These are phyloP conservation scores for Campaea margaritaria DNA, from an alignment of 2,888 invertebrate genomes.

Conservation along the genomic window DNA sequence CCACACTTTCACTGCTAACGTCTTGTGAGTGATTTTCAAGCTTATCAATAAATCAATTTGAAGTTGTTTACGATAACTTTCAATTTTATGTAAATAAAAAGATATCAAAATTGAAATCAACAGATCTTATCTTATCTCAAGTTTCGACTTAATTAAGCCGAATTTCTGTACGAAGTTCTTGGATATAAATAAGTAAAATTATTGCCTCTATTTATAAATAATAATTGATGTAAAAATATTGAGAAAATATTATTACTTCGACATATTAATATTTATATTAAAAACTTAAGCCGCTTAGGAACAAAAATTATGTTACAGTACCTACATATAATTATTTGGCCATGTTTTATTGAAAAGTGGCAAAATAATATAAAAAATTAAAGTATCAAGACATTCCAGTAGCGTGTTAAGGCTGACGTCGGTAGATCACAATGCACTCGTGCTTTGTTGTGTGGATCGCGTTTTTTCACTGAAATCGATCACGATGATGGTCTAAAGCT, in stretches of 20 bases:
- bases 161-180: constrained; percentile 18
- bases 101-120: constrained; percentile 25
- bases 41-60: constrained; percentile 21
- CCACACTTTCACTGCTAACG: constrained; percentile 21
- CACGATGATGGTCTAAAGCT: constrained; percentile 48
- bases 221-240: constrained; percentile 2
- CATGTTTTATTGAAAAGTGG: not conserved
- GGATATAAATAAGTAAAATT: constrained; percentile 10
- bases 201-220: constrained; percentile 6
- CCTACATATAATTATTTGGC: not conserved
- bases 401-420: constrained; percentile 59
- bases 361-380: not conserved
- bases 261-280: too few relatives aligned
- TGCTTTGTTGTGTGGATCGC: constrained; percentile 79
- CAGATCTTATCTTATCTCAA: constrained; percentile 20
- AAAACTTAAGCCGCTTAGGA: too few relatives aligned
- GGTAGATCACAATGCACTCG: constrained; percentile 73
- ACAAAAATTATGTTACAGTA: constrained; percentile 1
- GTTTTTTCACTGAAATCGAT: constrained; percentile 82
- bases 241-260: too few relatives aligned
- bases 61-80: constrained; percentile 22
- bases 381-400: constrained; percentile 61
- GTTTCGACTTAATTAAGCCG: constrained; percentile 15
- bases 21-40: constrained; percentile 19
- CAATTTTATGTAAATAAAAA: constrained; percentile 30